phyloP scores from a whole-genome alignment of 2,797 vertebrate species.

The Nannoperca obscura region DNA sequence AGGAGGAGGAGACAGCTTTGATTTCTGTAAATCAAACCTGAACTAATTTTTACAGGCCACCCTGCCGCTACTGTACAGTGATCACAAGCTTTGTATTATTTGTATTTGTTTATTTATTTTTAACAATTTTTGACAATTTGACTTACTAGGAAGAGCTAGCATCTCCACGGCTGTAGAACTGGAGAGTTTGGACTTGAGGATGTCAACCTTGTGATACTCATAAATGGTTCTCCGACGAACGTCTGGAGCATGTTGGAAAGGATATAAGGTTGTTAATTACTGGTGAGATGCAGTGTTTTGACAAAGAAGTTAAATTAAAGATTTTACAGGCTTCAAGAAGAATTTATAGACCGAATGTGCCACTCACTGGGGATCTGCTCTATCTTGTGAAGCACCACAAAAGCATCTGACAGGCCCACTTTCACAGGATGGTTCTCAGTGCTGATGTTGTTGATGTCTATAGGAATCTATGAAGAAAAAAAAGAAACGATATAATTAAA shows the following conservation, averaged over 20 bases:
- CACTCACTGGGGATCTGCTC: conserved; percentile 95
- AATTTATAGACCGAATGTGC: background rate
- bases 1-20: background rate
- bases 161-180: conserved; percentile 92
- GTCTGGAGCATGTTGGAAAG: conserved; percentile 80
- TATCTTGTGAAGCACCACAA: conserved; percentile 94
- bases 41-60: background rate
- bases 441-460: conserved; percentile 90
- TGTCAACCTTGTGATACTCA: conserved; percentile 95
- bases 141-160: conserved; percentile 94
- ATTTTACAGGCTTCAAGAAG: background rate
- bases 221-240: conserved; percentile 96
- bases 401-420: conserved; percentile 96
- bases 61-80: background rate
- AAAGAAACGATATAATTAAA: background rate
- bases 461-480: conserved; percentile 88
- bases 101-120: too few relatives aligned
- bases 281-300: background rate
- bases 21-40: conserved; percentile 1
- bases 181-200: conserved; percentile 93
- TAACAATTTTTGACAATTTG: too few relatives aligned
- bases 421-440: conserved; percentile 94
- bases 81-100: background rate
- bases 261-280: background rate
- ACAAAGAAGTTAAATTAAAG: background rate